These are phyloP conservation scores for Smutsia gigantea DNA, from an alignment of 2,797 vertebrate species.

Conservation along the genomic window DNA sequence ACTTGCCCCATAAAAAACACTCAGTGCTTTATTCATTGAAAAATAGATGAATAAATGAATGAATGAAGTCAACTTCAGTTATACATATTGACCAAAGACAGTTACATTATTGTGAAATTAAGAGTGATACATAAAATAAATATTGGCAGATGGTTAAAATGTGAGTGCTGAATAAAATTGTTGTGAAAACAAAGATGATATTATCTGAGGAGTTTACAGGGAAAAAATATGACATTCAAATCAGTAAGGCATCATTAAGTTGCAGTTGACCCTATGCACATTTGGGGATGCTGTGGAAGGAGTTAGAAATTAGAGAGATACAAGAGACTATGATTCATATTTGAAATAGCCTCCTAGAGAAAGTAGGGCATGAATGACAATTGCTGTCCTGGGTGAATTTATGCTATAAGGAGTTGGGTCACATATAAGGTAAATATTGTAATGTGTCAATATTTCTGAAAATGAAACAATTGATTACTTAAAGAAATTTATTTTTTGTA, in stretches of 20 bases:
- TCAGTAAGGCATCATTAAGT: not conserved
- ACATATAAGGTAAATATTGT: not conserved
- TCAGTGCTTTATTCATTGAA: not conserved
- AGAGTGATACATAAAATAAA: not conserved
- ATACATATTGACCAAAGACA: not conserved
- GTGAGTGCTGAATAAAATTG: not conserved
- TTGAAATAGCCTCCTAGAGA: not conserved
- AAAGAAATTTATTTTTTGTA: slow-evolving; percentile 38
- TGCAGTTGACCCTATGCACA: not conserved
- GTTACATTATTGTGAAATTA: not conserved
- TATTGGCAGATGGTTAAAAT: not conserved
- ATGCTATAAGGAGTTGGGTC: not conserved
- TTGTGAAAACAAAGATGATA: not conserved
- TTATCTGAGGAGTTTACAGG: not conserved
- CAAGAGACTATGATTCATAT: not conserved
- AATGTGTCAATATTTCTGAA: slow-evolving; percentile 20
- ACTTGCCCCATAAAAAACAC: not conserved
- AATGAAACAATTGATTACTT: not conserved
- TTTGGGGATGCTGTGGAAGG: not conserved
- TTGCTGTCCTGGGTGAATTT: not conserved
- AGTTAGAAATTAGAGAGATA: slow-evolving; percentile 3
- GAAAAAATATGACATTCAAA: slow-evolving; percentile 9
- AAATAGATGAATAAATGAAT: not conserved
- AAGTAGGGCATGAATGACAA: not conserved
- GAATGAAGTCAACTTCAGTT: not conserved